A percentile compares a stretch with the other conserved stretches of the same genome.
Evolutionary conservation across 2,797 vertebrate genomes (phyloP).

Genomic region (Syndactyla subalaris): DNA sequence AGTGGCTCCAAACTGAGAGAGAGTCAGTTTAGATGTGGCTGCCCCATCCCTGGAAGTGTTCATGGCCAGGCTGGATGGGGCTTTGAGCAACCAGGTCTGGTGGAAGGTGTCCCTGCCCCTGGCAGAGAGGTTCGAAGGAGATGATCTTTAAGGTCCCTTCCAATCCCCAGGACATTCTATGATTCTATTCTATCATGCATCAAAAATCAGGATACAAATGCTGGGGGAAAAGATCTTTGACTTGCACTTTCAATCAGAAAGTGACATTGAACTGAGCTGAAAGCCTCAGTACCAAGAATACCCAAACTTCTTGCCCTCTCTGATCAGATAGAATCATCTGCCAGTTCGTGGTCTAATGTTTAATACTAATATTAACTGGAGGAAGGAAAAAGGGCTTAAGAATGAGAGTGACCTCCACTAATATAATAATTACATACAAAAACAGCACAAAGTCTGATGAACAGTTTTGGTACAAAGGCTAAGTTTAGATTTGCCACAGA

Average conservation of each 20-base stretch:
- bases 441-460: neutral
- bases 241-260: neutral
- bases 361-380: neutral
- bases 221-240: too few species aligned
- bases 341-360: neutral
- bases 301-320: neutral
- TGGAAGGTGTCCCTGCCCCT: neutral
- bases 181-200: too few species aligned
- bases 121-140: neutral
- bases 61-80: neutral
- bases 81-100: neutral
- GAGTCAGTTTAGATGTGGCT: neutral
- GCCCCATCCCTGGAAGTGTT: neutral
- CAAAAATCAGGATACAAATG: too few species aligned
- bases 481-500: neutral
- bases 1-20: neutral
- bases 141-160: neutral
- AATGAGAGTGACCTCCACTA: neutral
- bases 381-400: neutral
- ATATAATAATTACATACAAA: neutral
- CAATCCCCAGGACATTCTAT: neutral
- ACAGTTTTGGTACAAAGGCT: constrained; percentile 34
- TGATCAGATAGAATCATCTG: neutral
- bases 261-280: neutral
- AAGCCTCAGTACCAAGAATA: neutral